Percentiles rank a stretch among this genome's conserved stretches.
Conservation (phyloP, 2,113 vertebrate genomes). For the Fregata magnificens region DNA sequence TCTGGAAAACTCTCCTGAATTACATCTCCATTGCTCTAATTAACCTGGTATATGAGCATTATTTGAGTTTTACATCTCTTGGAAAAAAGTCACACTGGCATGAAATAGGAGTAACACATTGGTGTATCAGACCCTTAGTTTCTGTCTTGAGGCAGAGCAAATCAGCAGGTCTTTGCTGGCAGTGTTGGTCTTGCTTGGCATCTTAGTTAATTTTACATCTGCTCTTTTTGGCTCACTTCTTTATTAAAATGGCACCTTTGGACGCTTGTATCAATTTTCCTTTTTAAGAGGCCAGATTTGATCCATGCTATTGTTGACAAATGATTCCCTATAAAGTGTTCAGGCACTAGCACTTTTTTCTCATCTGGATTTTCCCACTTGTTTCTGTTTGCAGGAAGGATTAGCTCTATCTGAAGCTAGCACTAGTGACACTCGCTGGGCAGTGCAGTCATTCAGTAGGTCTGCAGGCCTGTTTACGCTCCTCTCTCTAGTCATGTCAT, state of each 20-base stretch:
- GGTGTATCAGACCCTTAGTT: not conserved
- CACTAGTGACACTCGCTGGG: not conserved
- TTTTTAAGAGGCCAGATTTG: not conserved
- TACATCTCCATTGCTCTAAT: not conserved
- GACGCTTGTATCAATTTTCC: not conserved
- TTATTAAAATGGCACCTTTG: not conserved
- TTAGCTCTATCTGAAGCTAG: not conserved
- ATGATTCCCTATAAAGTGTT: not conserved
- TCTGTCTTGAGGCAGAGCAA: not conserved
- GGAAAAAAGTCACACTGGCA: not conserved
- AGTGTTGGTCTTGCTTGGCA: not conserved
- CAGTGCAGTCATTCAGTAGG: not conserved
- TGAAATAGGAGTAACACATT: not conserved
- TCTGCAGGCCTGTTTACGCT: not conserved
- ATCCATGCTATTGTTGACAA: not conserved
- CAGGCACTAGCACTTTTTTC: not conserved
- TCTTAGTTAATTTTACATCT: not conserved
- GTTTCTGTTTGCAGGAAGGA: not conserved
- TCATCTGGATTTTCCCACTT: not conserved
- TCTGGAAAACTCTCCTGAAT: not conserved
- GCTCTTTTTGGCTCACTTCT: not conserved
- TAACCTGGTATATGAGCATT: not conserved
- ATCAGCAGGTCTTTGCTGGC: not conserved
- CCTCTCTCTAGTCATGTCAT: not conserved
- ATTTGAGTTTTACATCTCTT: not conserved